Percentiles rank a stretch among this genome's conserved stretches.
These are phyloP conservation scores for Stenurella melanura DNA, from an alignment of 2,888 invertebrate species.

Conservation along the genomic window DNA sequence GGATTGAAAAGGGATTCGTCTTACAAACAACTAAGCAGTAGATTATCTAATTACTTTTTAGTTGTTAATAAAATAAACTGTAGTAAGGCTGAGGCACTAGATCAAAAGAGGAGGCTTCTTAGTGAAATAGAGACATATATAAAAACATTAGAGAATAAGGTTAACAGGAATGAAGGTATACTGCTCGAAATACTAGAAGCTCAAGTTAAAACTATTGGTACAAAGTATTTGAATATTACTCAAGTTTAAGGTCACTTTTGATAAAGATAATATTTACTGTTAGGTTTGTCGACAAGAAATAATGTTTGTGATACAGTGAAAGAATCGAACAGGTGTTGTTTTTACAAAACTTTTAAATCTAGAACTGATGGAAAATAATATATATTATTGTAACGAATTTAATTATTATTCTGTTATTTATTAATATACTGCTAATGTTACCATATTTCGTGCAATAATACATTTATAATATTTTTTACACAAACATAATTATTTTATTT, in stretches of 20 bases:
- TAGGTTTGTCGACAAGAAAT: too few relatives aligned
- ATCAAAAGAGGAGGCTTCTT: slow-evolving; percentile 12
- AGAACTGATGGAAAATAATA: too few relatives aligned
- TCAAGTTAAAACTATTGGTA: slow-evolving; percentile 48
- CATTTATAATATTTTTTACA: too few relatives aligned
- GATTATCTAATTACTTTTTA: slow-evolving; percentile 48
- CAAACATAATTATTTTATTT: neutral
- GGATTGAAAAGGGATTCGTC: slow-evolving; percentile 53
- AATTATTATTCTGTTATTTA: neutral
- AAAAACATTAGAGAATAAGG: slow-evolving; percentile 48
- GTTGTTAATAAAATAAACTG: slow-evolving; percentile 42
- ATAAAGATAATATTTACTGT: too few relatives aligned
- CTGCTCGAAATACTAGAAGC: slow-evolving; percentile 49
- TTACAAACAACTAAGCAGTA: slow-evolving; percentile 48
- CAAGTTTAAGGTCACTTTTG: neutral
- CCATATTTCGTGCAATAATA: neutral
- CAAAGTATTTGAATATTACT: slow-evolving; percentile 33
- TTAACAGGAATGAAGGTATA: slow-evolving; percentile 49
- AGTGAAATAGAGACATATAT: slow-evolving; percentile 20
- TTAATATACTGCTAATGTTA: neutral
- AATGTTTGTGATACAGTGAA: too few relatives aligned
- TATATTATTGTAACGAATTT: neutral
- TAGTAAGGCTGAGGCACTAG: slow-evolving; percentile 16
- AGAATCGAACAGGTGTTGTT: too few relatives aligned
- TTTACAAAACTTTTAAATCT: too few relatives aligned